Conservation (phyloP, 2,888 invertebrate genomes). For the Geotrupes spiniger region DNA sequence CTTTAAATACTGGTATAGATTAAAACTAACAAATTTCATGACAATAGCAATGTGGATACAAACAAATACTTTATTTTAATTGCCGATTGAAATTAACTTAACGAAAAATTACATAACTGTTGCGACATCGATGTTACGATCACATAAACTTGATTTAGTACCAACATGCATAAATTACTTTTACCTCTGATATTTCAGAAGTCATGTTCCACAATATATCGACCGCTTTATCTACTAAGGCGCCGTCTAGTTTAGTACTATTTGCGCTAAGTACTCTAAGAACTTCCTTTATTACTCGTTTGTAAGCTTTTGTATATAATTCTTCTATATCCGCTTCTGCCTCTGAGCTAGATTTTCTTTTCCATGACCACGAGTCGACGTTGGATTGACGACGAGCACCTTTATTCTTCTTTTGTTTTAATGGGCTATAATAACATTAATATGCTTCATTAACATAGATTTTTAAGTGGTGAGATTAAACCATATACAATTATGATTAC, state of each 20-base stretch:
- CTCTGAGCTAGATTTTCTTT: too few relatives aligned
- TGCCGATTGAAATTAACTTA: too few relatives aligned
- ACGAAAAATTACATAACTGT: too few relatives aligned
- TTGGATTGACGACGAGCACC: constrained; percentile 44
- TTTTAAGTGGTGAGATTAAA: too few relatives aligned
- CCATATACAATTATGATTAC: too few relatives aligned
- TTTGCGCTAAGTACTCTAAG: constrained; percentile 38
- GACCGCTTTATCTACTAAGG: constrained; percentile 44
- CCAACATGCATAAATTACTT: constrained; percentile 10
- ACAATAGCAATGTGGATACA: too few relatives aligned
- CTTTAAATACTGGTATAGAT: too few relatives aligned
- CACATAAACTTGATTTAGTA: too few relatives aligned
- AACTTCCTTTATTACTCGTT: constrained; percentile 39
- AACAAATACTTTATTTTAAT: too few relatives aligned
- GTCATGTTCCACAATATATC: constrained; percentile 55
- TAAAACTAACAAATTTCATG: too few relatives aligned
- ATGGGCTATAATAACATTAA: constrained; percentile 23
- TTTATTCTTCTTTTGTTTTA: constrained; percentile 42
- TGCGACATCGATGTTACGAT: too few relatives aligned
- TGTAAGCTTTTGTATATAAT: constrained; percentile 28
- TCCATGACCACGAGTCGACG: too few relatives aligned
- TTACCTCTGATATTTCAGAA: constrained; percentile 57
- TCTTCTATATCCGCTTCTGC: constrained; percentile 32
- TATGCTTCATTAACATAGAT: neutral
- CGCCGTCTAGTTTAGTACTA: constrained; percentile 45